phyloP scores from a whole-genome alignment of 2,888 invertebrate species.

The Agrochola macilenta region DNA sequence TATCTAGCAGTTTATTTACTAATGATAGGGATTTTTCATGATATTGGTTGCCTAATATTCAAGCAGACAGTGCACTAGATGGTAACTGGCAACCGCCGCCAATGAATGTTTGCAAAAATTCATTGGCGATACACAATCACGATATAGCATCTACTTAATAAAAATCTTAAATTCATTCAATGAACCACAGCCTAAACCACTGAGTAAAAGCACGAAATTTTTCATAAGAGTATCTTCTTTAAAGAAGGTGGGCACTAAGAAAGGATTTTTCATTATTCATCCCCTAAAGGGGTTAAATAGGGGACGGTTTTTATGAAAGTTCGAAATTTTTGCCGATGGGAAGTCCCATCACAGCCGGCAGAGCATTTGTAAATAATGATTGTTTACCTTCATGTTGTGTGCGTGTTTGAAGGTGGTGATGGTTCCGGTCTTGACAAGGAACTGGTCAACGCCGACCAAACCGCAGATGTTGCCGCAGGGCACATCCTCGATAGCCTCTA shows the following conservation, averaged over 20 bases:
- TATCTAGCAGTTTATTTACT: too few relatives aligned
- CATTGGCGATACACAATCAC: too few relatives aligned
- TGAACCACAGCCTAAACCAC: background rate
- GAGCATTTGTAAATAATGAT: background rate
- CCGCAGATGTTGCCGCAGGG: constrained; percentile 99
- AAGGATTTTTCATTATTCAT: background rate
- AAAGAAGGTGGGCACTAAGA: background rate
- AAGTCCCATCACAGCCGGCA: too few relatives aligned
- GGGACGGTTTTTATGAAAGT: background rate
- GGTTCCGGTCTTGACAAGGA: constrained; percentile 99
- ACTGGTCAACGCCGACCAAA: constrained; percentile 99
- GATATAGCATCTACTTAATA: background rate
- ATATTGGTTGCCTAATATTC: too few relatives aligned
- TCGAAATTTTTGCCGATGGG: background rate
- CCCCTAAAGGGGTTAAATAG: background rate
- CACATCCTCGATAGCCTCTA: constrained; percentile 99
- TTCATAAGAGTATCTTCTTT: background rate
- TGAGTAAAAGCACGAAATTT: background rate
- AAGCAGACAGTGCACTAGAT: background rate
- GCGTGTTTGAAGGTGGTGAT: constrained; percentile 99
- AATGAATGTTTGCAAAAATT: background rate
- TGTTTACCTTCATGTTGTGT: constrained; percentile 97
- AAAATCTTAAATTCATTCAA: too few relatives aligned
- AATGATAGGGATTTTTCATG: too few relatives aligned
- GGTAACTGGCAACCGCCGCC: background rate